A percentile compares a stretch with the other conserved stretches of the same genome.
Conservation (phyloP, 2,113 vertebrate genomes). For the Chinchilla lanigera region DNA sequence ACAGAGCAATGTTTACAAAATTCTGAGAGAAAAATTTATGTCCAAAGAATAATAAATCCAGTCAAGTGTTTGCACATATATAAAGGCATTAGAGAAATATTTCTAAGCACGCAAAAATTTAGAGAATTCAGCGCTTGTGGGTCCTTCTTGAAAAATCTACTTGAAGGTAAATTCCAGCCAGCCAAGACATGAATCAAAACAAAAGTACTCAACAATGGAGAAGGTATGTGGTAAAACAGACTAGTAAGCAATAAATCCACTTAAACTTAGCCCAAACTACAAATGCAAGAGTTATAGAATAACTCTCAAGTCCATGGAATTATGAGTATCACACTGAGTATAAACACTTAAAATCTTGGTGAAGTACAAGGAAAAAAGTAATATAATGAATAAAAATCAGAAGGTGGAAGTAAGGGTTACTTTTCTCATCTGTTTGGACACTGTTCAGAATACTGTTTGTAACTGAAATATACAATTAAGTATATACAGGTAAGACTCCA, state of each 20-base stretch:
- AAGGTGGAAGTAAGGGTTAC: neutral
- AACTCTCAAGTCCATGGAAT: neutral
- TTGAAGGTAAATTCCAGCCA: neutral
- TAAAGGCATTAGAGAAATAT: neutral
- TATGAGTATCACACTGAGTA: neutral
- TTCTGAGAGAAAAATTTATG: neutral
- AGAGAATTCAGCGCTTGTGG: neutral
- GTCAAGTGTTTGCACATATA: neutral
- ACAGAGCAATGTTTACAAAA: neutral
- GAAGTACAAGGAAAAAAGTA: neutral
- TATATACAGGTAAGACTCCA: neutral
- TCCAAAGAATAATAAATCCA: neutral
- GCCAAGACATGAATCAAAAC: slow-evolving; percentile 1
- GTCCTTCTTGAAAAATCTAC: neutral
- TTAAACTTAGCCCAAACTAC: neutral
- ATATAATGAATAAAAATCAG: slow-evolving; percentile 9
- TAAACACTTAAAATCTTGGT: neutral
- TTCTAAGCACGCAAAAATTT: neutral
- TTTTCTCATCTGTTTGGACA: neutral
- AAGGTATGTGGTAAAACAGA: neutral
- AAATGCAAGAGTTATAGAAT: neutral
- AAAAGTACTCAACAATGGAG: slow-evolving; percentile 15
- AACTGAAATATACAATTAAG: slow-evolving; percentile 20
- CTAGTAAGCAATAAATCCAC: neutral
- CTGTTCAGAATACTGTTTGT: neutral